Conservation (phyloP, 2,113 vertebrate genomes). For the Psittacara wagleri region DNA sequence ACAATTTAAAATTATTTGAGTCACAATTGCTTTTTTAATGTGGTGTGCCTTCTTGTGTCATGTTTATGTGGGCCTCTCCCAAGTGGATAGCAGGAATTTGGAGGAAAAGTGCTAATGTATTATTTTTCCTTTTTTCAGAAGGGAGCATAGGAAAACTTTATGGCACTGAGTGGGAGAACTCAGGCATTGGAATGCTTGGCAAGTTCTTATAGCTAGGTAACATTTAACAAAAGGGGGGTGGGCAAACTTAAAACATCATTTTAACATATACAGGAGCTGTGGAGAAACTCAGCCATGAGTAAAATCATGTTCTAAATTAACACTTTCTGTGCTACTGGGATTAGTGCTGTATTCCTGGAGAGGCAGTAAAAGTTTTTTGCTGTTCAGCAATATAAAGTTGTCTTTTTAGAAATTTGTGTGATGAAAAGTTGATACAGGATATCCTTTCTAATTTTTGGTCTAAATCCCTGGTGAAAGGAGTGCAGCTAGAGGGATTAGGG, state of each 20-base stretch:
- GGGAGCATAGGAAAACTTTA: not conserved
- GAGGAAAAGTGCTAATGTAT: not conserved
- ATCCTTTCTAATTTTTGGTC: not conserved
- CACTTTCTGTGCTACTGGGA: not conserved
- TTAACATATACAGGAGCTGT: not conserved
- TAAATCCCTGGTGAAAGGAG: not conserved
- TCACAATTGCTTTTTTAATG: not conserved
- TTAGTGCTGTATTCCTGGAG: not conserved
- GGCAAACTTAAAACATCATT: not conserved
- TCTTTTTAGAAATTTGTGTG: not conserved
- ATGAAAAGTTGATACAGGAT: not conserved
- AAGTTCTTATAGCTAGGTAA: not conserved
- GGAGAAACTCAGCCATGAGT: not conserved
- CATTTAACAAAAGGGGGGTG: not conserved
- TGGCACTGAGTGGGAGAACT: not conserved
- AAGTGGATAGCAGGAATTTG: not conserved
- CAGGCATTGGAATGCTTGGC: not conserved
- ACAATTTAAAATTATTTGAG: not conserved
- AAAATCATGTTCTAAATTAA: not conserved
- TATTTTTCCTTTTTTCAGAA: not conserved
- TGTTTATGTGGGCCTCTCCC: not conserved
- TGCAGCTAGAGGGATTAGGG: not conserved
- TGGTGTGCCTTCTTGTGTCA: rapidly evolving
- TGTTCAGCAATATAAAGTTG: not conserved
- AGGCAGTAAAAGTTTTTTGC: not conserved